These are phyloP conservation scores for Danionella dracula DNA, from an alignment of 2,797 vertebrate genomes.

Conservation along the genomic window DNA sequence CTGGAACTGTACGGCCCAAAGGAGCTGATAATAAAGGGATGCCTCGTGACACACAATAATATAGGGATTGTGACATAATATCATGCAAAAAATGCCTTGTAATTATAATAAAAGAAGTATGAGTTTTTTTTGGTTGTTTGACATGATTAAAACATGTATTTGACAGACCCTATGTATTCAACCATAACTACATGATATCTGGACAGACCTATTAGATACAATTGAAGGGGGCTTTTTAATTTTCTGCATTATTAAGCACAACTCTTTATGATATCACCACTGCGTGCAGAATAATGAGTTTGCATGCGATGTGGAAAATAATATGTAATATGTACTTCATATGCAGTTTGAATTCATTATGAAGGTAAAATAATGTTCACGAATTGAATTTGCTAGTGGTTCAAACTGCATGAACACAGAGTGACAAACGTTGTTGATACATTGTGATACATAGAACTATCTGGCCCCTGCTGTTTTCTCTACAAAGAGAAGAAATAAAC, in stretches of 20 bases:
- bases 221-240: constrained; percentile 18
- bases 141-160: background rate
- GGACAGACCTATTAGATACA: background rate
- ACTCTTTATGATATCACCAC: background rate
- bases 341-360: too few species aligned
- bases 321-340: too few species aligned
- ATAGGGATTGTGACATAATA: background rate
- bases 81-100: background rate
- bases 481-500: too few species aligned
- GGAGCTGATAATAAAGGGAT: constrained; percentile 24
- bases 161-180: background rate
- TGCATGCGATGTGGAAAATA: too few species aligned
- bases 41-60: background rate
- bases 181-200: background rate
- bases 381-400: too few species aligned
- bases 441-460: too few species aligned
- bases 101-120: constrained; percentile 5
- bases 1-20: constrained; percentile 26
- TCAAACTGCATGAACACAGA: too few species aligned
- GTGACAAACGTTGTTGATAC: too few species aligned
- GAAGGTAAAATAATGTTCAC: too few species aligned
- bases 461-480: too few species aligned
- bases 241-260: constrained; percentile 10
- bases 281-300: constrained; percentile 3
- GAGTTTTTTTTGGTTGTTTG: background rate